A percentile compares a stretch with the other conserved stretches of the same genome.
phyloP scores from a whole-genome alignment of 2,113 vertebrate genomes.

The Antechinus flavipes region DNA sequence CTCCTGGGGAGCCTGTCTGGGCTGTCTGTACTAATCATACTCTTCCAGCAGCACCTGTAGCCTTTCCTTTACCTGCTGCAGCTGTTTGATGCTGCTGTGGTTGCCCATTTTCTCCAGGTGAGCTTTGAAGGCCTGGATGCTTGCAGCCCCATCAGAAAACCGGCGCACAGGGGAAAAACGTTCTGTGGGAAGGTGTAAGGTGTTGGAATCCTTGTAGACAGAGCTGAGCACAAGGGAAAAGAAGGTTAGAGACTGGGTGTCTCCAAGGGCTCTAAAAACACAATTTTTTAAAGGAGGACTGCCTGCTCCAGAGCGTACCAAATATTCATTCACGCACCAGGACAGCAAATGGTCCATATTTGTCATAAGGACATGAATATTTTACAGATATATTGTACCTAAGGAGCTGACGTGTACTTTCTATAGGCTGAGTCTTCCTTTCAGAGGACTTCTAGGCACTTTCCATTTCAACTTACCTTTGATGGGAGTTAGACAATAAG shows the following conservation, averaged over 20 bases:
- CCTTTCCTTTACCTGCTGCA: constrained; percentile 92
- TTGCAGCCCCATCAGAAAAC: constrained; percentile 97
- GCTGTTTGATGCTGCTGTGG: constrained; percentile 96
- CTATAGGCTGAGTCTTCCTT: constrained; percentile 42
- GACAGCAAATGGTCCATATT: neutral
- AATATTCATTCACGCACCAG: neutral
- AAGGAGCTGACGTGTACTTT: neutral
- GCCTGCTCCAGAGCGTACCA: neutral
- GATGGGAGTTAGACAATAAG: neutral
- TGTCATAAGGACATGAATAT: neutral
- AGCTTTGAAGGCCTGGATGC: constrained; percentile 98
- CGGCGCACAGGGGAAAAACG: constrained; percentile 98
- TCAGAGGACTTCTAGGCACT: neutral
- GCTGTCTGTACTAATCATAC: neutral
- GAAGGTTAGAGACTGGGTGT: constrained; percentile 67
- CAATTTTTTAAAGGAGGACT: neutral
- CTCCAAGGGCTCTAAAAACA: neutral
- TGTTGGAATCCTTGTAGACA: constrained; percentile 98
- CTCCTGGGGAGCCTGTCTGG: neutral
- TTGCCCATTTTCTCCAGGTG: constrained; percentile 95
- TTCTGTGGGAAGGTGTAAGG: constrained; percentile 97
- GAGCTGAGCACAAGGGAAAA: constrained; percentile 87
- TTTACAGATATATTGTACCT: neutral
- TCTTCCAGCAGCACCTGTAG: neutral
- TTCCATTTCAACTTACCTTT: constrained; percentile 63